Percentiles rank a stretch among this genome's conserved stretches.
Evolutionary conservation across 2,888 invertebrate species (phyloP).

Genomic region (Amphipoea lucens): DNA sequence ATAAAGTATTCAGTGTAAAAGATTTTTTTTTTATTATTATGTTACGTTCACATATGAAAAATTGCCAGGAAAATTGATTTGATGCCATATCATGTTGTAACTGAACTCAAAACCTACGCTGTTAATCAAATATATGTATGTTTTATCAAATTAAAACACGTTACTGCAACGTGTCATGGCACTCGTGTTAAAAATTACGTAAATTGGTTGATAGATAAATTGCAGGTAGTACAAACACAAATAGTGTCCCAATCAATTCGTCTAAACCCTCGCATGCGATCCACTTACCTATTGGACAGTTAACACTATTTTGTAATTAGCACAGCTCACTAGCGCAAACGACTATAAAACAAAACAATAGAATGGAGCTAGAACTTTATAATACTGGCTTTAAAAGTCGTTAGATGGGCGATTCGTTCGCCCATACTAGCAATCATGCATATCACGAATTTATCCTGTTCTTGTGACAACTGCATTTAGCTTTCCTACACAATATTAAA

Average conservation of each 20-base stretch:
- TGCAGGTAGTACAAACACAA: constrained; percentile 26
- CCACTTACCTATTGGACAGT: constrained; percentile 17
- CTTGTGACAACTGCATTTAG: neutral
- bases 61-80: constrained; percentile 11
- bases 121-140: neutral
- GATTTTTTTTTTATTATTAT: constrained; percentile 33
- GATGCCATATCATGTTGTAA: neutral
- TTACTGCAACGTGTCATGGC: neutral
- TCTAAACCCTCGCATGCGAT: constrained; percentile 29
- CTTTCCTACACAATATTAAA: neutral
- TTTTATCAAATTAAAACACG: constrained; percentile 2
- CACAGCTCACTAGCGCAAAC: constrained; percentile 21
- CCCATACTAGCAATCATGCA: neutral
- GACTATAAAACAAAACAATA: constrained; percentile 12
- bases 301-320: constrained; percentile 46
- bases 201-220: constrained; percentile 31
- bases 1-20: constrained; percentile 57
- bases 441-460: neutral
- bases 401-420: neutral
- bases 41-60: constrained; percentile 30
- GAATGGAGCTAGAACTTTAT: constrained; percentile 2
- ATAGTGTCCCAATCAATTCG: constrained; percentile 49
- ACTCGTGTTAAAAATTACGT: constrained; percentile 35
- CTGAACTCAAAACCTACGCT: neutral
- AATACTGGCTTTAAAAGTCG: neutral